A percentile compares a stretch with the other conserved stretches of the same genome.
Conservation (phyloP, 2,113 vertebrate genomes). For the Halichoeres trimaculatus region DNA sequence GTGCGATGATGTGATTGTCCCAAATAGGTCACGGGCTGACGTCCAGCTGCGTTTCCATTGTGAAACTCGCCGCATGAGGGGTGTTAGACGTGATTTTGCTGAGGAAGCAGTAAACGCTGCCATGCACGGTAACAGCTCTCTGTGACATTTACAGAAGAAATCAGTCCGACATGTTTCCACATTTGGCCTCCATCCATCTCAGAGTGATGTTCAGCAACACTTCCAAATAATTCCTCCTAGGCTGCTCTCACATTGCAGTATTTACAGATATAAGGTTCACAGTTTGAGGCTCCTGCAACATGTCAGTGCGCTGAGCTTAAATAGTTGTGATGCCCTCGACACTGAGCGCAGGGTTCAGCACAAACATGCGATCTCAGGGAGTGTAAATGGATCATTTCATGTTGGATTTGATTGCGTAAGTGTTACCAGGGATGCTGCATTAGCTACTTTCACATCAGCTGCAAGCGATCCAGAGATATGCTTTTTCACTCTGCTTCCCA, state of each 20-base stretch:
- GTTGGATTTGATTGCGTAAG: background rate
- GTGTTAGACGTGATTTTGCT: conserved; percentile 42
- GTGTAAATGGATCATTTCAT: background rate
- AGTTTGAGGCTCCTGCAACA: background rate
- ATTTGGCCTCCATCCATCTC: conserved; percentile 19
- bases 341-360: conserved; percentile 1
- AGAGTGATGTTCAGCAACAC: conserved; percentile 16
- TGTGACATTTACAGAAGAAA: conserved; percentile 50
- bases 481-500: conserved; percentile 25
- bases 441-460: too few species aligned
- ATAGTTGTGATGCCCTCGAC: background rate
- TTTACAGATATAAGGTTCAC: background rate
- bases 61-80: conserved; percentile 35
- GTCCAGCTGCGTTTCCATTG: conserved; percentile 62
- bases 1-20: conserved; percentile 48
- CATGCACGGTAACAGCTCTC: background rate
- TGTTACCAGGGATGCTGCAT: background rate
- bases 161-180: conserved; percentile 43
- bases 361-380: background rate
- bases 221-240: conserved; percentile 22
- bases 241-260: conserved; percentile 33
- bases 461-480: conserved; percentile 25
- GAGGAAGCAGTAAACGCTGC: conserved; percentile 51
- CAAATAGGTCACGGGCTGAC: conserved; percentile 55
- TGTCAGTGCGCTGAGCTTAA: conserved; percentile 6